phyloP scores from a whole-genome alignment of 2,797 vertebrate genomes.

The Myiotriccus ornatus region DNA sequence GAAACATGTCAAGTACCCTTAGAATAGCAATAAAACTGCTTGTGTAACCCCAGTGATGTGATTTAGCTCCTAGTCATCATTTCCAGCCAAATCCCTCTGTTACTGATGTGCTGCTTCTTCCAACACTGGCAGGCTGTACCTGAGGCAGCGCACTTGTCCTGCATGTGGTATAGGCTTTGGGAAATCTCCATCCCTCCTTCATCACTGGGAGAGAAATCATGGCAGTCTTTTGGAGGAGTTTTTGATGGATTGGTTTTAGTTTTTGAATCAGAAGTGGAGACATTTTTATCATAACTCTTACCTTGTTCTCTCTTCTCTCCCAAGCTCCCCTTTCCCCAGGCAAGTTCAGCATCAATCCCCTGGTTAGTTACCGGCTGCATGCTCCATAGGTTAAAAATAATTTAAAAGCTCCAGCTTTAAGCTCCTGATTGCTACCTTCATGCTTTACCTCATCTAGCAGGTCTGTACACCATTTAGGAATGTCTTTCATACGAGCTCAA shows the following conservation, averaged over 20 bases:
- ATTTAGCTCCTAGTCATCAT: not conserved
- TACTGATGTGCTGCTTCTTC: not conserved
- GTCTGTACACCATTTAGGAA: not conserved
- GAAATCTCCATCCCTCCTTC: not conserved
- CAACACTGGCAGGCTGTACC: fast-evolving
- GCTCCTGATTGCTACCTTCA: not conserved
- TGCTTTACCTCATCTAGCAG: not conserved
- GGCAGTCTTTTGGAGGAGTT: not conserved
- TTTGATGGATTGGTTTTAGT: not conserved
- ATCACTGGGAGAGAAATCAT: not conserved
- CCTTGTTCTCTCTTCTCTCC: not conserved
- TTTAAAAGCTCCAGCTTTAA: not conserved
- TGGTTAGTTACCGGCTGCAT: not conserved
- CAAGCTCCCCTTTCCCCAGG: not conserved
- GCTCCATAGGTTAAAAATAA: not conserved
- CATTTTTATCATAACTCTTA: not conserved
- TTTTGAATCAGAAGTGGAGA: not conserved
- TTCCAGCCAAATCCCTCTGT: not conserved
- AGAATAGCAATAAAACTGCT: slow-evolving; percentile 48
- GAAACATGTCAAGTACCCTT: not conserved
- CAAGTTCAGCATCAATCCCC: not conserved
- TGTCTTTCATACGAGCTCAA: not conserved
- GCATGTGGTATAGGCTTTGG: not conserved
- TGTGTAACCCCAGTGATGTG: not conserved
- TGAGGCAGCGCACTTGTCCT: not conserved